These are phyloP conservation scores for Leptonema lineaticorne DNA, from an alignment of 1,140 invertebrate species.

Conservation along the genomic window DNA sequence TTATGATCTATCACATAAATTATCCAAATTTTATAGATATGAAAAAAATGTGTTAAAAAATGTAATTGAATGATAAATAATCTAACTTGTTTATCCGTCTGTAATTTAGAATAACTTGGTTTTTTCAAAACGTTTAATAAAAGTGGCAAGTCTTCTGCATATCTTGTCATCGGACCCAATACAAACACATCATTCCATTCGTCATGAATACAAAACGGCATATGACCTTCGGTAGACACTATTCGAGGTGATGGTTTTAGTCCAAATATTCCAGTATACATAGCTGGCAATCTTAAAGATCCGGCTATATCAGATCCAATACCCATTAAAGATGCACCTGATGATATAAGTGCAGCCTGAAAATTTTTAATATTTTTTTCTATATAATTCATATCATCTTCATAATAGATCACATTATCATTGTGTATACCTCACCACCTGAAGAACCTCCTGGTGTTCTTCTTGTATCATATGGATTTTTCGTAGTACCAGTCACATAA, in stretches of 20 bases:
- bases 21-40: too few relatives aligned
- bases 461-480: constrained; percentile 84
- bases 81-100: constrained; percentile 63
- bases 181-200: constrained; percentile 64
- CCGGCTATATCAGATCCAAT: constrained; percentile 85
- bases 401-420: not conserved
- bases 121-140: constrained; percentile 69
- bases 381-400: not conserved
- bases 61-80: not conserved
- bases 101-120: constrained; percentile 57
- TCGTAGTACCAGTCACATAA: constrained; percentile 80
- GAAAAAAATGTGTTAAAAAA: too few relatives aligned
- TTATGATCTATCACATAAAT: too few relatives aligned
- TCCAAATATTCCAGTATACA: constrained; percentile 85
- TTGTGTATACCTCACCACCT: constrained; percentile 67
- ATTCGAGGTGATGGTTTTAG: constrained; percentile 74
- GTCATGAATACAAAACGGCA: constrained; percentile 56
- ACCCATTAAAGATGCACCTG: constrained; percentile 76
- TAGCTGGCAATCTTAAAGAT: constrained; percentile 78
- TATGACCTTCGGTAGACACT: constrained; percentile 60
- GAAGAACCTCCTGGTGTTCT: constrained; percentile 76
- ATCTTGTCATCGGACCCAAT: constrained; percentile 80
- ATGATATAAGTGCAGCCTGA: constrained; percentile 65
- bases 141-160: constrained; percentile 76
- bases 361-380: constrained; percentile 38